Conservation (phyloP, 1,140 invertebrate species). For the Schmidtea mediterranea region DNA sequence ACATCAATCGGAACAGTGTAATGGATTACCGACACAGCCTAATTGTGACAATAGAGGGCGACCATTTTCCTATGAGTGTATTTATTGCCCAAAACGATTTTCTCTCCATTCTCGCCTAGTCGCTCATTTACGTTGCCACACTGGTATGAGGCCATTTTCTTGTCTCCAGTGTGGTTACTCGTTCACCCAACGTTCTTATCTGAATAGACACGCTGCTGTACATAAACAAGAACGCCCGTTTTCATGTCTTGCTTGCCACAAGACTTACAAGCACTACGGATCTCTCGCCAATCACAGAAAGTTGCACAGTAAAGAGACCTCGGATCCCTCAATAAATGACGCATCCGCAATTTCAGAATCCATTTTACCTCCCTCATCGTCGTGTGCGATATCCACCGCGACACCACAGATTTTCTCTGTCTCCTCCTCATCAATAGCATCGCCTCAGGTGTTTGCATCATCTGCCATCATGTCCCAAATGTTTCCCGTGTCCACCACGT, state of each 20-base stretch:
- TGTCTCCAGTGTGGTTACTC: constrained; percentile 18
- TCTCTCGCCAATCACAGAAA: neutral
- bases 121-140: constrained; percentile 5
- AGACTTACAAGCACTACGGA: constrained; percentile 15
- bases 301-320: neutral
- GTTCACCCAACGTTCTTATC: constrained; percentile 18
- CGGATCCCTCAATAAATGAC: too few relatives aligned
- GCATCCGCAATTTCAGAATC: too few relatives aligned
- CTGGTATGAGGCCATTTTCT: constrained; percentile 10
- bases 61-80: constrained; percentile 3
- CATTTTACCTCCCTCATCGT: too few relatives aligned
- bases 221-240: constrained; percentile 21
- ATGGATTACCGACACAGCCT: neutral
- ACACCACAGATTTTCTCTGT: too few relatives aligned
- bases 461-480: too few relatives aligned
- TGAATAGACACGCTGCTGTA: constrained; percentile 17
- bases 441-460: too few relatives aligned
- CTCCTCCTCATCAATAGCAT: too few relatives aligned
- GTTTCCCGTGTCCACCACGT: too few relatives aligned
- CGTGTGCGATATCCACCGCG: too few relatives aligned
- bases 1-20: too few relatives aligned
- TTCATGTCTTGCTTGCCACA: constrained; percentile 14
- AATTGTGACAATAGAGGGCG: neutral
- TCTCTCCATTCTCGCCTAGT: neutral
- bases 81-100: neutral